Base-by-base conservation (phyloP, 1,140 invertebrate species). In the Drosophila albomicans region DNA sequence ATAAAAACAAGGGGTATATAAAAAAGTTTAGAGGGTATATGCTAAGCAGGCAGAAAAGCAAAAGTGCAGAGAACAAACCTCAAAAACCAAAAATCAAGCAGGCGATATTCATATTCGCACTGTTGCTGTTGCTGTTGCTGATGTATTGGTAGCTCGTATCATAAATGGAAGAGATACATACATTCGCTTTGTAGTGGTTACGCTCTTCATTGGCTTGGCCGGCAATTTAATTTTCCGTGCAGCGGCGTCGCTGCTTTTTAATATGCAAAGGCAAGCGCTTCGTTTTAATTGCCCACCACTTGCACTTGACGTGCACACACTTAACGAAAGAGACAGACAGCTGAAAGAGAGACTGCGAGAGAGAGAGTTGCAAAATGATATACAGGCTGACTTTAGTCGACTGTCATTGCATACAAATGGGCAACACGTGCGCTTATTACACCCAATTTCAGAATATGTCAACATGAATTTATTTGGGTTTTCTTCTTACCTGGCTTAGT, bases 161-260 rank as follows among this genome's bases (percentile, higher is more conserved):
- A 57, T 32, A 57, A 65, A 49, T 57, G 41, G 25, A 49, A 58
- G 25, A 67, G 32, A 67, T 52, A 58, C n/a, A 67, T 52, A 58
- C n/a, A 45, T 30, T 56, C 69, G 13, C 70, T 73, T 73, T 73
- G 70, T 73, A 49, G 70, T 67, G 70, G 70, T 73, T 73, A 16
- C n/a, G 56, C 16, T 70, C 67, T 54, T 13, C 57, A 62, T 70
- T 69, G 66, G 61, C 45, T 46, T 66, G 32, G 11, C 62, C 52
- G 52, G 10, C 43, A 73, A 73, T 73, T 73, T 49, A 52, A 73
- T 73, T 73, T 73, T 20, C 43, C 7, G 46, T 49, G 62, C 52
- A 41, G 32, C 46, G 20, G 45, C 35, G 35, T 8, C 49, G 61
- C 13, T 32, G 61, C 51, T 56, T 57, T 70, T 70, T 54, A 62